Percentiles rank a stretch among this genome's conserved stretches.
These are phyloP conservation scores for Muschampia plurimacula DNA, from an alignment of 2,888 invertebrate genomes.

Conservation along the genomic window DNA sequence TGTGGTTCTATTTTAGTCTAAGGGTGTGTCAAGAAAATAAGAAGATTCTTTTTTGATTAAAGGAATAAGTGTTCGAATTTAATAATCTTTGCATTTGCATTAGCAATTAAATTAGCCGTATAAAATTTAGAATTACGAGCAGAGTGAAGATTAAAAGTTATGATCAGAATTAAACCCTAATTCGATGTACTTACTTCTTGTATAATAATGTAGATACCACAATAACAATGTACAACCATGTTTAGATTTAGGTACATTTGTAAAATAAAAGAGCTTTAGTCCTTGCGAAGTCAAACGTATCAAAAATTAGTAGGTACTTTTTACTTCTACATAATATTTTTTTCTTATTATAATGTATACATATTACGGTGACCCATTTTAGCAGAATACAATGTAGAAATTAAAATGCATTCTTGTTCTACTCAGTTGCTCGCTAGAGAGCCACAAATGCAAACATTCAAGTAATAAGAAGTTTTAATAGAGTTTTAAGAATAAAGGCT, in stretches of 20 bases:
- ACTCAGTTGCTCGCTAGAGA: conserved; percentile 29
- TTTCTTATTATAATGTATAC: background rate
- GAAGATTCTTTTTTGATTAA: conserved; percentile 1
- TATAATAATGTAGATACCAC: too few species aligned
- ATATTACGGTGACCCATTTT: background rate
- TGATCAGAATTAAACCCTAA: too few species aligned
- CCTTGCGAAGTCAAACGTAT: too few species aligned
- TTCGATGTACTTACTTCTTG: too few species aligned
- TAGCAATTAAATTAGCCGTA: background rate
- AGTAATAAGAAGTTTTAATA: conserved; percentile 34
- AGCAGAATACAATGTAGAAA: conserved; percentile 21
- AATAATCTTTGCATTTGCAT: background rate
- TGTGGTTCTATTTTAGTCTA: background rate
- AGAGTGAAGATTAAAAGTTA: too few species aligned
- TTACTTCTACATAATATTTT: background rate
- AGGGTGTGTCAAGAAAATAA: background rate
- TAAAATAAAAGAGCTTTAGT: too few species aligned
- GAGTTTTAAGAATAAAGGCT: conserved; percentile 25
- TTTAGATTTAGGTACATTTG: too few species aligned
- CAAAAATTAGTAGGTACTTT: too few species aligned
- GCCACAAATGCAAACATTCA: conserved; percentile 30
- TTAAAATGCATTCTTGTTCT: conserved; percentile 25
- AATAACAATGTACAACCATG: too few species aligned
- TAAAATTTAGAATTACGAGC: too few species aligned
- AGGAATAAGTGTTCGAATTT: background rate